Conservation (phyloP, 2,113 vertebrate genomes). For the Drymodes brunneopygia region DNA sequence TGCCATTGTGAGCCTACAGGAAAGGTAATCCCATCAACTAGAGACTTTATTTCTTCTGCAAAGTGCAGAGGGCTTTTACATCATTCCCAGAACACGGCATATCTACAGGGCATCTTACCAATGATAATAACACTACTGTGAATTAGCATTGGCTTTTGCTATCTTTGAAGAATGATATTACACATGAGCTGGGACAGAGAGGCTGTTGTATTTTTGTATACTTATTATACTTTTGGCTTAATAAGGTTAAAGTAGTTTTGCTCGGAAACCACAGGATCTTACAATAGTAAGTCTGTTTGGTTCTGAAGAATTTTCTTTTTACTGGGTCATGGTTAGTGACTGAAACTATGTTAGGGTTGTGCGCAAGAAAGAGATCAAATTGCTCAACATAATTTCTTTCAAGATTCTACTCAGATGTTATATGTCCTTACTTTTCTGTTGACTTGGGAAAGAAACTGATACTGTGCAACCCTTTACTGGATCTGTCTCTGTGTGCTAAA, state of each 20-base stretch:
- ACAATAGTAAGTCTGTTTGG: neutral
- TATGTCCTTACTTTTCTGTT: neutral
- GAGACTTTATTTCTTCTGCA: neutral
- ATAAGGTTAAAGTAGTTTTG: neutral
- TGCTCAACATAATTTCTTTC: neutral
- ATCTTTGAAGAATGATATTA: neutral
- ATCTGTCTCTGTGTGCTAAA: neutral
- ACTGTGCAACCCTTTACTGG: neutral
- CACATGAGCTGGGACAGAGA: neutral
- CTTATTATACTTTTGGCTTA: neutral
- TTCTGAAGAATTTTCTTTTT: neutral
- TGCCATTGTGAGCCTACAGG: neutral
- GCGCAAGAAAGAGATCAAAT: neutral
- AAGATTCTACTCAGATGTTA: neutral
- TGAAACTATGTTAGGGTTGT: neutral
- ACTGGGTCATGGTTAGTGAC: neutral
- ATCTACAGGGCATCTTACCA: neutral
- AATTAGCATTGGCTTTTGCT: neutral
- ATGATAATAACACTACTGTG: neutral
- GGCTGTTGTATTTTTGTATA: neutral
- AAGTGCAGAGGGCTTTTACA: neutral
- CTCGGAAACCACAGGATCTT: neutral
- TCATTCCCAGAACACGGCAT: neutral
- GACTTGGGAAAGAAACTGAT: neutral
- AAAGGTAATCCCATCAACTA: neutral